phyloP scores from a whole-genome alignment of 2,888 invertebrate species.

The Germaria angustata region DNA sequence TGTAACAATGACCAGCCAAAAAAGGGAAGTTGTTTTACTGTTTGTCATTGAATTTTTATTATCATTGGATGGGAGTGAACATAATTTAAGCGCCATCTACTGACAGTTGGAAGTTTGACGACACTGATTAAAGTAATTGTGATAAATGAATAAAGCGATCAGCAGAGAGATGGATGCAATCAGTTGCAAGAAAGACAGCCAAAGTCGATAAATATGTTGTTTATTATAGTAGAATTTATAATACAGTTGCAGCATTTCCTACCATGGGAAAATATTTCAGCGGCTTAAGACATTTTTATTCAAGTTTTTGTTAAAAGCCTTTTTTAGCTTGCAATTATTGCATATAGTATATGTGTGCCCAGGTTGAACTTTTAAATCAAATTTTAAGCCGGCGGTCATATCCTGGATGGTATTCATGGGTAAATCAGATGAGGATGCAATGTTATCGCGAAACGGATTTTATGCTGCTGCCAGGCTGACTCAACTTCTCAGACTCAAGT shows the following conservation, averaged over 20 bases:
- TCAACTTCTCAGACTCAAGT: too few species aligned
- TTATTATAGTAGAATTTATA: neutral
- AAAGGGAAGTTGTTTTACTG: constrained; percentile 46
- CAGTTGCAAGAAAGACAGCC: constrained; percentile 15
- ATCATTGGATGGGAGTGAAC: constrained; percentile 27
- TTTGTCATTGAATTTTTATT: constrained; percentile 33
- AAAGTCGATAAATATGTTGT: constrained; percentile 24
- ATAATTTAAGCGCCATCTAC: constrained; percentile 59
- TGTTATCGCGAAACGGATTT: too few species aligned
- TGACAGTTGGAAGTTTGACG: constrained; percentile 49
- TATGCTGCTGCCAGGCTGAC: too few species aligned
- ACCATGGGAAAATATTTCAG: constrained; percentile 24
- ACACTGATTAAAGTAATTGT: constrained; percentile 49
- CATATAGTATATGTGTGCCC: too few species aligned
- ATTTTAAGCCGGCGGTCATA: too few species aligned
- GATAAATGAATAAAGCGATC: constrained; percentile 20
- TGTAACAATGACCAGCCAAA: constrained; percentile 31
- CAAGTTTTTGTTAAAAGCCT: too few species aligned
- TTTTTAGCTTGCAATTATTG: too few species aligned
- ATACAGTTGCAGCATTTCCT: neutral
- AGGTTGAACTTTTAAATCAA: too few species aligned
- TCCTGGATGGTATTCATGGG: too few species aligned
- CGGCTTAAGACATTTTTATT: neutral
- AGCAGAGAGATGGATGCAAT: neutral
- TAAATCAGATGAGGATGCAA: too few species aligned